Base-by-base conservation (phyloP, 1,140 invertebrate genomes). In the Calephelis nemesis region DNA sequence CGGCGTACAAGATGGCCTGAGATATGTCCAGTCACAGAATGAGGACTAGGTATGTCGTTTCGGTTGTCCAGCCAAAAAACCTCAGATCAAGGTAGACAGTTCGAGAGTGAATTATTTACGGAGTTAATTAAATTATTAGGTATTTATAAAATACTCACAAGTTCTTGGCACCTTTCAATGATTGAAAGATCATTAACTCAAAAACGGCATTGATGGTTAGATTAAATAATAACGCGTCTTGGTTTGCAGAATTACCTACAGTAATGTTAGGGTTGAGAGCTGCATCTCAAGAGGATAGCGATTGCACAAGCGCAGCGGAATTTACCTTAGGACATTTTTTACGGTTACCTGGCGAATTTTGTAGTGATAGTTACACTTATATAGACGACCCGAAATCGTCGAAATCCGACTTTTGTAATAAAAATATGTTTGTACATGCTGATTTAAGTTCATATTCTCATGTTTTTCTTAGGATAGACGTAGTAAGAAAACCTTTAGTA, bases 1-100 rank as follows among this genome's bases (percentile, higher is more conserved):
- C 65, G 84, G 30, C 85, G 75, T 65, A 92, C 92, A 6, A 67
- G 86, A n/a, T 93, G 87, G 90, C 87, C 84, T 0, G 90, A 93
- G 75, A 82, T 84, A 7, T 66, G 81, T n/a, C 92, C 92, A 0
- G 45, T 90, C 0, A 45, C 64, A 8, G 82, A 92, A 47, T 47
- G 60, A 63, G 6, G 15, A 60, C 1, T 84, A 81, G 87, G 76
- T 89, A 5, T 70, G 78, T 12, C 47, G 79, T 10, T 89, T 82
- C 68, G 84, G 87, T 8, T 69, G 71, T 1, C 83, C 83, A 9
- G 52, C 62, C 0, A 67, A 48, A 4, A 74, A 7, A 87, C 81
- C 0, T 78, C 71, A 0, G 85, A 89, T 66, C 75, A 78, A 65
- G 84, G 84, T 2, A 50, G 65, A 3, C 78, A 89, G 71, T 87